phyloP scores from a whole-genome alignment of 2,113 vertebrate genomes.

The Uria lomvia region DNA sequence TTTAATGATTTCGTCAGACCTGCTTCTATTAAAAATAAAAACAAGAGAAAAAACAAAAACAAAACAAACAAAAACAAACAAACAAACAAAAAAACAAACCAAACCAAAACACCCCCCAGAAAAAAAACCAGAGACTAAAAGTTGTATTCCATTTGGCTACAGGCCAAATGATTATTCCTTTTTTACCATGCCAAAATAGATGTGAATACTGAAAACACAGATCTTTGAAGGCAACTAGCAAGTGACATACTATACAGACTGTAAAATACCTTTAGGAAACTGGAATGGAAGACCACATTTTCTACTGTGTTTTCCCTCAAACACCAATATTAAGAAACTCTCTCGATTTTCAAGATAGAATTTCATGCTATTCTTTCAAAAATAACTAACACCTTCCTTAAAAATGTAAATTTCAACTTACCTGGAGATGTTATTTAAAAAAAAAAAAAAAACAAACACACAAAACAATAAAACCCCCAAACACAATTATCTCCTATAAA shows the following conservation, averaged over 20 bases:
- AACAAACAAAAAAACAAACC: neutral
- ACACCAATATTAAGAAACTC: neutral
- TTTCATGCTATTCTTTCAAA: neutral
- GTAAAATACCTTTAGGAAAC: neutral
- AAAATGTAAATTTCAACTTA: neutral
- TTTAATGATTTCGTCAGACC: neutral
- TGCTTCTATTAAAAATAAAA: neutral
- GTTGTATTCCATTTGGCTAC: neutral
- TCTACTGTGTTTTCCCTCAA: neutral
- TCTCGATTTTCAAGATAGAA: neutral
- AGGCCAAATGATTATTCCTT: neutral
- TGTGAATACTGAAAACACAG: neutral
- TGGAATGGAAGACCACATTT: neutral
- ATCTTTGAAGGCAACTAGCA: neutral
- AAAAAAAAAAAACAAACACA: too few relatives aligned
- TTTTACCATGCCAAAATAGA: neutral
- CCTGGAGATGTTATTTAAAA: neutral
- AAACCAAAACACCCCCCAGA: neutral
- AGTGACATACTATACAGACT: neutral
- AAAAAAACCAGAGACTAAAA: neutral
- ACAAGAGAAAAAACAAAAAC: too few relatives aligned
- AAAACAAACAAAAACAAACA: too few relatives aligned
- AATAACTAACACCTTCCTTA: neutral
- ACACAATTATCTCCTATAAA: neutral
- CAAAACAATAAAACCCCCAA: neutral